These are phyloP conservation scores for Oriolus oriolus DNA, from an alignment of 2,113 vertebrate species.

Conservation along the genomic window DNA sequence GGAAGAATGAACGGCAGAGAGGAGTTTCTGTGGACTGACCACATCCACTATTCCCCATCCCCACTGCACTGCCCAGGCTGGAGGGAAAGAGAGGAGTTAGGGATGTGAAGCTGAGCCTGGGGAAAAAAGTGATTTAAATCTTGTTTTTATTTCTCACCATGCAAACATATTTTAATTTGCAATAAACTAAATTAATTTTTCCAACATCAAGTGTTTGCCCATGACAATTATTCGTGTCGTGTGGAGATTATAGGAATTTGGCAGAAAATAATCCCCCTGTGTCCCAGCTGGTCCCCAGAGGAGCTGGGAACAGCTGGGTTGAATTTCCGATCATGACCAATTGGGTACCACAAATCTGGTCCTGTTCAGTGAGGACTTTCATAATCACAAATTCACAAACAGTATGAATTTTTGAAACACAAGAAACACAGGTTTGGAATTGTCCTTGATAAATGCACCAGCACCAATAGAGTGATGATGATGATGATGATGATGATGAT, in stretches of 20 bases:
- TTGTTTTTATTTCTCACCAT: background rate
- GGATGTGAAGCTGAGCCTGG: background rate
- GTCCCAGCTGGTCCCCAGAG: background rate
- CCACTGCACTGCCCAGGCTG: background rate
- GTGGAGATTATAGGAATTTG: background rate
- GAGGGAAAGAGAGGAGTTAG: background rate
- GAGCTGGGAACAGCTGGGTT: background rate
- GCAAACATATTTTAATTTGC: background rate
- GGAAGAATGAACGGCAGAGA: background rate
- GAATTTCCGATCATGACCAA: fast-evolving
- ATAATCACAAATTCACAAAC: background rate
- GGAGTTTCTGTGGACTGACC: background rate
- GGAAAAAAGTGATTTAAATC: background rate
- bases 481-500: background rate
- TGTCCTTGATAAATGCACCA: background rate
- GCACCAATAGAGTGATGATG: background rate
- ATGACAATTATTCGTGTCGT: background rate
- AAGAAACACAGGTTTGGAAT: background rate
- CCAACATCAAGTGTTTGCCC: background rate
- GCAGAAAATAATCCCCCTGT: background rate
- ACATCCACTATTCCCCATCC: background rate
- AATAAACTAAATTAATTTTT: background rate
- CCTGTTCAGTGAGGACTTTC: background rate
- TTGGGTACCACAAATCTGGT: background rate
- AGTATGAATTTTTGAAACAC: background rate